Evolutionary conservation across 1,140 invertebrate species (phyloP).

Genomic region (Ips nitidus): DNA sequence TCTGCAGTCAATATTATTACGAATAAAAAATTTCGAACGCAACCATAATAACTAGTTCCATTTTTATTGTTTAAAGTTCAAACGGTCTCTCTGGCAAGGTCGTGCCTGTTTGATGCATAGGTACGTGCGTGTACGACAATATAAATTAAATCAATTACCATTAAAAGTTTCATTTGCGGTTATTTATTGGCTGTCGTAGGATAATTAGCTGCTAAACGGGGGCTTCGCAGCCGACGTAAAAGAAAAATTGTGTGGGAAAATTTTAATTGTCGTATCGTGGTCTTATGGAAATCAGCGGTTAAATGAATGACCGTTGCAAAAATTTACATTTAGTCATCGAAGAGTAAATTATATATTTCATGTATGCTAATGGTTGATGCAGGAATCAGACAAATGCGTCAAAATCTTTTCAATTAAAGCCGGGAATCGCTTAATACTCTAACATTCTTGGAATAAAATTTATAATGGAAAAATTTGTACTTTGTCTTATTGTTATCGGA

Average conservation of each 20-base stretch:
- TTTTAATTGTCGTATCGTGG: conserved; percentile 11
- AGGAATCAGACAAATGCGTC: too few species aligned
- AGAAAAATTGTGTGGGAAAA: conserved; percentile 27
- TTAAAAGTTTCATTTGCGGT: conserved; percentile 18
- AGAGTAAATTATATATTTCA: too few species aligned
- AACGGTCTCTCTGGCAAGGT: conserved; percentile 35
- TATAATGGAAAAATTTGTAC: too few species aligned
- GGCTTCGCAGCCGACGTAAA: conserved; percentile 9
- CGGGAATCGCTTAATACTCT: too few species aligned
- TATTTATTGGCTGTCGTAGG: conserved; percentile 25
- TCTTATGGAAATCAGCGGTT: neutral
- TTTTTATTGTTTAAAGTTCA: conserved; percentile 37
- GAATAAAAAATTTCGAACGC: conserved; percentile 27
- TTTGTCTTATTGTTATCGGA: too few species aligned
- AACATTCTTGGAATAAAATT: too few species aligned
- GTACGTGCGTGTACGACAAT: conserved; percentile 23
- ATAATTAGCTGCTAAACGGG: conserved; percentile 20
- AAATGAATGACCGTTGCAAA: neutral
- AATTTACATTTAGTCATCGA: too few species aligned
- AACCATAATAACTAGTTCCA: conserved; percentile 29
- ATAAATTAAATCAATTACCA: conserved; percentile 32
- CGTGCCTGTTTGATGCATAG: conserved; percentile 16
- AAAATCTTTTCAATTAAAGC: too few species aligned
- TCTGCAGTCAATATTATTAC: conserved; percentile 28
- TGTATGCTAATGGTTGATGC: too few species aligned